Evolutionary conservation across 53 echinoderm and acorn worm species (phyloP), one percentile per base, ranked within the genome.

Genomic region (Paracentrotus lividus): DNA sequence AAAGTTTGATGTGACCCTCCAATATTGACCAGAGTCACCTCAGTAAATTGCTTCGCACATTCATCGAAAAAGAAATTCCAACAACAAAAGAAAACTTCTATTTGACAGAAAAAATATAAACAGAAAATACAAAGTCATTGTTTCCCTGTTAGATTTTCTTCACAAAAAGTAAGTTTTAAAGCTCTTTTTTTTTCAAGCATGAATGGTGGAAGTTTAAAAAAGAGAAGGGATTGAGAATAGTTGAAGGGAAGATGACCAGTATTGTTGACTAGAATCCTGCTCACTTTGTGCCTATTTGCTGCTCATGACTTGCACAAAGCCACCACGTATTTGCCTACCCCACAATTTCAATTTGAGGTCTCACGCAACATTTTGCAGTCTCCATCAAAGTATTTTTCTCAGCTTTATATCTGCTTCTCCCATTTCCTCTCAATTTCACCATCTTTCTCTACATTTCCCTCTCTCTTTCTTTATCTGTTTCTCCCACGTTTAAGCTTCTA

Each of bases 291-390:
- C 68, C 72, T 90, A 55, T 90, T 90, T 90, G 90, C 90, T 31
- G 75, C 90, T 69, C 90, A 69, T 72, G 72, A 90, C 56, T 44
- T 15, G 31, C 72, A 90, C 90, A 90, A 90, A 69, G 90, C 66
- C 32, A 14, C 27, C 44, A 42, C 20, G 5, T 90, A 90, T 90
- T 90, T 90, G 72, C 72, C 90, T 72, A 90, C 72, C 90, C 90
- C 90, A 68, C 90, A 90, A 90, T 32, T 69, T 90, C 72, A 90
- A 90, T 90, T 90, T 90, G 90, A 32, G 90, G 90, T 90, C 90
- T 90, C 90, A 90, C 90, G 90, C 90, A 90, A 90, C 69, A 90
- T 90, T 90, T 33, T 72, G 47, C 90, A 90, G 64, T 65, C 89
- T 65, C 89, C 26, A 6, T 3, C 64, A 8, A 89, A 89, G 44